Conservation (phyloP, 1,140 invertebrate genomes). For the Penaeus vannamei region DNA sequence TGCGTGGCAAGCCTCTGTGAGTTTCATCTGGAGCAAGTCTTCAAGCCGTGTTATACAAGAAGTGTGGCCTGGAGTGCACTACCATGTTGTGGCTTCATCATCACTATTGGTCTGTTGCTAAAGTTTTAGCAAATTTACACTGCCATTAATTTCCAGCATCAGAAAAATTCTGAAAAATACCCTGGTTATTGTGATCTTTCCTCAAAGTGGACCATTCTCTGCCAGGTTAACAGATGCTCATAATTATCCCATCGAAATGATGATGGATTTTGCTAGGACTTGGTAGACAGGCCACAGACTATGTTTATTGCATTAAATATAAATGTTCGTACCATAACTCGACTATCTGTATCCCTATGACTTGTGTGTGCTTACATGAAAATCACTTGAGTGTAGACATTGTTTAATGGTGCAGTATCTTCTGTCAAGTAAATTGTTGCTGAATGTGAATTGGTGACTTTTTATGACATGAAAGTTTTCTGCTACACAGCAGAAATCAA, state of each 20-base stretch:
- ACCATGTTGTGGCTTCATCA: constrained; percentile 39
- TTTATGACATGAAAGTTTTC: too few relatives aligned
- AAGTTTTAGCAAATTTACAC: constrained; percentile 40
- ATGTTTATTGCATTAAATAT: constrained; percentile 56
- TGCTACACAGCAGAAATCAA: too few relatives aligned
- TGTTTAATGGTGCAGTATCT: too few relatives aligned
- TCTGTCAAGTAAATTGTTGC: too few relatives aligned
- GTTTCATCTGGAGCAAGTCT: constrained; percentile 54
- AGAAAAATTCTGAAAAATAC: background rate
- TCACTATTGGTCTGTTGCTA: constrained; percentile 41
- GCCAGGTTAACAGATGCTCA: constrained; percentile 41
- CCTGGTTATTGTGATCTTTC: constrained; percentile 46
- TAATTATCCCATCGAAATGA: constrained; percentile 27
- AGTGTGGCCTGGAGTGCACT: constrained; percentile 43
- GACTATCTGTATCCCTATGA: background rate
- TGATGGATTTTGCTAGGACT: constrained; percentile 37
- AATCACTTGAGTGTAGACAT: too few relatives aligned
- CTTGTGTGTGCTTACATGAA: too few relatives aligned
- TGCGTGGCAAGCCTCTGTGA: constrained; percentile 55
- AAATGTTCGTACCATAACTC: constrained; percentile 48
- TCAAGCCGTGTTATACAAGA: constrained; percentile 53
- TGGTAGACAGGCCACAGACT: constrained; percentile 47
- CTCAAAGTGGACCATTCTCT: constrained; percentile 39
- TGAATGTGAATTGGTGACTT: too few relatives aligned
- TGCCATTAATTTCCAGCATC: constrained; percentile 38